phyloP scores from a whole-genome alignment of 1,140 invertebrate genomes.

The Lordiphosa mommai region DNA sequence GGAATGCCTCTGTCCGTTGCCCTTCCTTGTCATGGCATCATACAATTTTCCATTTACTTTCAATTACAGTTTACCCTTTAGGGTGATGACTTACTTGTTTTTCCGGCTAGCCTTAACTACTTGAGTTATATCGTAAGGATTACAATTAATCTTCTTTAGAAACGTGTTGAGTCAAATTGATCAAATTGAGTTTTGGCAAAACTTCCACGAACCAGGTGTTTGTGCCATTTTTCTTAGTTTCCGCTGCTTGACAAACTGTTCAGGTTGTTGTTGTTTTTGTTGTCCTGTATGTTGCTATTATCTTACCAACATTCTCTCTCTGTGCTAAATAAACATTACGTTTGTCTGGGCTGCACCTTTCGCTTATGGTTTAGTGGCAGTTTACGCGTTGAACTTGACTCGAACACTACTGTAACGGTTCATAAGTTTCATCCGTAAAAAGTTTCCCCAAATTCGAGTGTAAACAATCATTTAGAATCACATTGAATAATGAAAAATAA shows the following conservation, averaged over 20 bases:
- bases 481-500: conserved; percentile 58
- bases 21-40: conserved; percentile 3
- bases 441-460: background rate
- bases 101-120: conserved; percentile 8
- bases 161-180: too few relatives aligned
- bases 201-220: background rate
- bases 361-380: conserved; percentile 24
- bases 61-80: conserved; percentile 7
- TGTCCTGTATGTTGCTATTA: conserved; percentile 14
- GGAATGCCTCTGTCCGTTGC: conserved; percentile 26
- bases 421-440: background rate
- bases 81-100: too few relatives aligned
- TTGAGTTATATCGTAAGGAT: too few relatives aligned
- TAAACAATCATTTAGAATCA: background rate
- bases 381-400: conserved; percentile 33
- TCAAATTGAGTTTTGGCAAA: too few relatives aligned
- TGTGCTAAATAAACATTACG: conserved; percentile 35
- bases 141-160: too few relatives aligned
- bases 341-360: conserved; percentile 28
- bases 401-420: conserved; percentile 15
- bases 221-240: background rate
- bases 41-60: conserved; percentile 23
- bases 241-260: conserved; percentile 1
- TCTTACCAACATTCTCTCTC: conserved; percentile 26
- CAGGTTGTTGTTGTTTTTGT: background rate